Conservation (phyloP, 2,888 invertebrate species). For the Endomychus coccineus region DNA sequence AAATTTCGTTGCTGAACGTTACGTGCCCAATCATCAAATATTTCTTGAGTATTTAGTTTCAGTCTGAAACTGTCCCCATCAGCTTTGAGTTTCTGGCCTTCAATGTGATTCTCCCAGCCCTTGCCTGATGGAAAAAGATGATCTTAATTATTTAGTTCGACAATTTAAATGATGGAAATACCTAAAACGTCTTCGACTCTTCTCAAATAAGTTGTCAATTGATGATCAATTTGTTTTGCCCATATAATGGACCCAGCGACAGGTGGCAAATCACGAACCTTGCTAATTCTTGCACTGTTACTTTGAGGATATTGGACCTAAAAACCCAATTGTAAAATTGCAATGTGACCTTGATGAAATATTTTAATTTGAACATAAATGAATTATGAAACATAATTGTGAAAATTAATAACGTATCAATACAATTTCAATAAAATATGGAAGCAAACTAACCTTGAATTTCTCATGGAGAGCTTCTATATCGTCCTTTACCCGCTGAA, state of each 20-base stretch:
- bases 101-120: slow-evolving; percentile 99
- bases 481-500: slow-evolving; percentile 98
- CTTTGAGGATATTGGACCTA: slow-evolving; percentile 93
- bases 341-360: no score
- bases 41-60: slow-evolving; percentile 93
- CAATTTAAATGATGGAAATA: no score
- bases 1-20: slow-evolving; percentile 91
- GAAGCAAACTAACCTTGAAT: slow-evolving; percentile 79
- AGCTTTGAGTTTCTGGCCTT: slow-evolving; percentile 94
- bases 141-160: no score
- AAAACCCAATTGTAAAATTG: no score
- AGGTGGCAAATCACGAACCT: slow-evolving; percentile 90
- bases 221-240: slow-evolving; percentile 97
- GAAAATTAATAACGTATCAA: no score
- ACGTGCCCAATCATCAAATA: slow-evolving; percentile 97
- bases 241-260: slow-evolving; percentile 98
- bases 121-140: slow-evolving; percentile 52
- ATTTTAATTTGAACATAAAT: no score
- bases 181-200: slow-evolving; percentile 97
- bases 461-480: slow-evolving; percentile 97
- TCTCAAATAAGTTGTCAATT: slow-evolving; percentile 90
- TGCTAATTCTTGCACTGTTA: slow-evolving; percentile 85
- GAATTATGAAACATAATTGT: no score
- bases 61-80: slow-evolving; percentile 96
- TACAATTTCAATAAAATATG: no score